Conservation (phyloP, 2,797 vertebrate genomes). For the Onychomys arenicola region DNA sequence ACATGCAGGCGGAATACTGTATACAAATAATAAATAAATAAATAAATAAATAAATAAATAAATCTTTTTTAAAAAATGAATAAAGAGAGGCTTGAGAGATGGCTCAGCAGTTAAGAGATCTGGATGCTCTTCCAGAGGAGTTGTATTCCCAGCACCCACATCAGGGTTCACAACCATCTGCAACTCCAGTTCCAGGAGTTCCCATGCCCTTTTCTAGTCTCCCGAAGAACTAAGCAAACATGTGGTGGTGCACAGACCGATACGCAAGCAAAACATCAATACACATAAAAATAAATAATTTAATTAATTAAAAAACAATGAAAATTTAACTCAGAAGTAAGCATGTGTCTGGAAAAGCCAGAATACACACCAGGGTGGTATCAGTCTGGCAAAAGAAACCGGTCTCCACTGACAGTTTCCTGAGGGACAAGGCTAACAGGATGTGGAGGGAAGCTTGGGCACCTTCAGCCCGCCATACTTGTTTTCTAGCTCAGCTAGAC, state of each 20-base stretch:
- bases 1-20: no score
- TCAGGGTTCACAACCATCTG: neutral
- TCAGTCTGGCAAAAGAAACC: neutral
- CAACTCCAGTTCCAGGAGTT: neutral
- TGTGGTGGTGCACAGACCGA: neutral
- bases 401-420: neutral
- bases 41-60: no score
- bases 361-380: neutral
- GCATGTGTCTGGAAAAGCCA: slow-evolving; percentile 32
- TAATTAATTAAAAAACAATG: neutral
- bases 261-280: neutral
- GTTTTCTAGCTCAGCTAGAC: neutral
- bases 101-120: neutral
- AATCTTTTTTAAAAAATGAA: neutral
- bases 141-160: neutral
- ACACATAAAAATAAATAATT: neutral
- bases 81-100: neutral
- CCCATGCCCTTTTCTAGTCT: neutral
- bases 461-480: neutral
- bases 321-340: neutral
- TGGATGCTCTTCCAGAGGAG: neutral
- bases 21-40: no score
- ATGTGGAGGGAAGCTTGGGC: neutral
- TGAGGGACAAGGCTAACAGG: neutral
- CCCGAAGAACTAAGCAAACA: neutral